Evolutionary conservation across 2,113 vertebrate genomes (phyloP).

Genomic region (Sceloporus undulatus): DNA sequence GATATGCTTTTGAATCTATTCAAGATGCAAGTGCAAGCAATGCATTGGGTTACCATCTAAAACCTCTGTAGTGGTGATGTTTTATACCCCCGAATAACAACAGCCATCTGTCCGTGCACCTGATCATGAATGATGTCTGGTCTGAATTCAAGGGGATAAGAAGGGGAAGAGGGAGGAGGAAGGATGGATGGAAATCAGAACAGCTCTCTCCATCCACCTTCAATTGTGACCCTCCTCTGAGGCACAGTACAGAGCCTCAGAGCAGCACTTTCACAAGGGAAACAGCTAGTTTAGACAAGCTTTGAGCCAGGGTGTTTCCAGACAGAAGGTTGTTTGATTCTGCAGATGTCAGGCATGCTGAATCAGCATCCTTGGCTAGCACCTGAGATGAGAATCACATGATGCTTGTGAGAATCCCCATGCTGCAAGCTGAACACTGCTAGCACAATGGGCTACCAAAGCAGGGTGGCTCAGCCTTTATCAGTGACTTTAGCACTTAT

Average conservation of each 20-base stretch:
- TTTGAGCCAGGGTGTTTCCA: slow-evolving; percentile 10
- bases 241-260: neutral
- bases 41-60: neutral
- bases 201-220: neutral
- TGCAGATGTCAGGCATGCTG: slow-evolving; percentile 1
- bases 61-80: no score
- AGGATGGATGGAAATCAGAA: neutral
- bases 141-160: neutral
- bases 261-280: neutral
- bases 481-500: neutral
- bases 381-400: slow-evolving; percentile 4
- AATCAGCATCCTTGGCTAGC: slow-evolving; percentile 2
- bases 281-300: slow-evolving; percentile 11
- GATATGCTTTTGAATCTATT: neutral
- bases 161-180: neutral
- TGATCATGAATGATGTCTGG: slow-evolving; percentile 1
- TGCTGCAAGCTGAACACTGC: neutral
- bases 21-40: neutral
- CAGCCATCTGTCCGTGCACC: neutral
- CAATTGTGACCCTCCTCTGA: neutral
- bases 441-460: neutral
- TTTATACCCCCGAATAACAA: neutral
- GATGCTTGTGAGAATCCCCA: neutral
- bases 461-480: neutral
- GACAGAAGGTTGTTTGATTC: slow-evolving; percentile 4